A percentile compares a stretch with the other conserved stretches of the same genome.
Conservation (phyloP, 2,113 vertebrate species). For the Taxidea taxus region DNA sequence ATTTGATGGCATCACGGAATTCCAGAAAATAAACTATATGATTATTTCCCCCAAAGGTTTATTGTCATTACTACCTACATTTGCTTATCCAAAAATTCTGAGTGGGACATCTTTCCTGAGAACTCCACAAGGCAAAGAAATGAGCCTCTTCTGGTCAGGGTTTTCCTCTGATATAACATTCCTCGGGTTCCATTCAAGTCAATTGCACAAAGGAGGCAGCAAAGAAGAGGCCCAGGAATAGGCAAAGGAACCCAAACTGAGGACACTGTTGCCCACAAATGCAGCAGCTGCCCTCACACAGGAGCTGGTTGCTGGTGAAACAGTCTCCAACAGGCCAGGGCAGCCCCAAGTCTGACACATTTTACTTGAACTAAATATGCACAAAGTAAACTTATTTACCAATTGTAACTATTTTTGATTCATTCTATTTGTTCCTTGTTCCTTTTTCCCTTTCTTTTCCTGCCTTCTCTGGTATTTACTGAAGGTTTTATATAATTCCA, state of each 20-base stretch:
- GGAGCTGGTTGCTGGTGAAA: not conserved
- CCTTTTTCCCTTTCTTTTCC: not conserved
- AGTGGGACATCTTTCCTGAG: slow-evolving; percentile 36
- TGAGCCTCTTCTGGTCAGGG: not conserved
- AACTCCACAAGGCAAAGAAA: not conserved
- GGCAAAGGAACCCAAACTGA: not conserved
- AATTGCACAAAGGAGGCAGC: not conserved
- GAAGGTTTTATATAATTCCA: not conserved
- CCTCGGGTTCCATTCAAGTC: not conserved
- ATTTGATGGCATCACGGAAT: slow-evolving; percentile 23
- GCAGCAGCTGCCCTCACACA: not conserved
- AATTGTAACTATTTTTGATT: not conserved
- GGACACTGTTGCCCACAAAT: not conserved
- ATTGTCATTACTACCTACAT: slow-evolving; percentile 14
- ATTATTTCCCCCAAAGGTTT: not conserved
- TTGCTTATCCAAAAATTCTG: slow-evolving; percentile 34
- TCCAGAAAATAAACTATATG: not conserved
- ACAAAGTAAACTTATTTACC: not conserved
- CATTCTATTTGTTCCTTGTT: not conserved
- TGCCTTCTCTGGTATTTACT: not conserved
- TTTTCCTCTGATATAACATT: not conserved
- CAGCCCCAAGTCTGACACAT: not conserved
- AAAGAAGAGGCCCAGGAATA: not conserved
- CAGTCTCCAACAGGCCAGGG: not conserved
- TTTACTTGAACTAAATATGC: not conserved